Conservation (phyloP, 2,888 invertebrate genomes). For the Myopa testacea region DNA sequence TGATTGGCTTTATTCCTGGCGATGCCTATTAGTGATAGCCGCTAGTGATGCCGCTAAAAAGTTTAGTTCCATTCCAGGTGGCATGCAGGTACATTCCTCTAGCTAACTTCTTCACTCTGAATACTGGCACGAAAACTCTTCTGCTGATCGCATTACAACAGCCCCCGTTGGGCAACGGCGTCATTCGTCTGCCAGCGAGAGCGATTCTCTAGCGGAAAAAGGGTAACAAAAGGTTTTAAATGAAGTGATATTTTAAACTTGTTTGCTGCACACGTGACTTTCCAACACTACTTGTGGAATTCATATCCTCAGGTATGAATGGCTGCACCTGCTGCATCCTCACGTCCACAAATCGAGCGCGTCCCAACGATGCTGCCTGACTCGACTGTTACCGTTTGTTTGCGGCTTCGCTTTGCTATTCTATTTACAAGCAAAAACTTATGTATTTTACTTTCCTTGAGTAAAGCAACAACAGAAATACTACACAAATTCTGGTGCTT, state of each 20-base stretch:
- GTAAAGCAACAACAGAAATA: not conserved
- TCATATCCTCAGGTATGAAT: not conserved
- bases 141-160: not conserved
- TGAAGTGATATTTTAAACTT: not conserved
- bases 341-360: not conserved
- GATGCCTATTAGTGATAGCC: not conserved
- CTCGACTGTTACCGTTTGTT: not conserved
- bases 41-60: no score
- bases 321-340: conserved; percentile 35
- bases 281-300: not conserved
- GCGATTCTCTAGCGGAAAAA: not conserved
- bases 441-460: conserved; percentile 10
- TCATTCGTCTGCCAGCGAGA: not conserved
- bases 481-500: conserved; percentile 12
- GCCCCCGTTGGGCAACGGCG: not conserved
- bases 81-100: not conserved
- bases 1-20: not conserved
- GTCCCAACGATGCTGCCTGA: not conserved
- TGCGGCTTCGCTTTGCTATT: not conserved
- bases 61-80: no score
- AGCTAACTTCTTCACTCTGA: not conserved
- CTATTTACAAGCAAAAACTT: conserved; percentile 16
- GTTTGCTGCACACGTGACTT: not conserved
- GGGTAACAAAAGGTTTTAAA: not conserved
- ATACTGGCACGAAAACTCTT: not conserved